These are phyloP conservation scores for Callosobruchus maculatus DNA, from an alignment of 2,888 invertebrate species.

Conservation along the genomic window DNA sequence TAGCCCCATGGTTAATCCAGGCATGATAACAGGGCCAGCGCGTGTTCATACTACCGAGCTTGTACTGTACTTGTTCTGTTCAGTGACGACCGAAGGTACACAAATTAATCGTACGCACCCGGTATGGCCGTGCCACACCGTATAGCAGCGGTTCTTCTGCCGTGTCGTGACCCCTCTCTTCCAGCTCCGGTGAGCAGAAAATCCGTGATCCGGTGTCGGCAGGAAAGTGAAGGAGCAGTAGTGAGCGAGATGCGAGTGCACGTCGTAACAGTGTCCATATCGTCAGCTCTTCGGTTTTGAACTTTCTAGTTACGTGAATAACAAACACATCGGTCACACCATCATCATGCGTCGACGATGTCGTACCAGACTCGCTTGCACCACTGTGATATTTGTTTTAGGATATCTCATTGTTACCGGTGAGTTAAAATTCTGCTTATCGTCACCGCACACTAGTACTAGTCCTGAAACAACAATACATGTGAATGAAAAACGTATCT, in stretches of 20 bases:
- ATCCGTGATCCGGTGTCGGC: not conserved
- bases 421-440: conserved; percentile 25
- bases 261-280: not conserved
- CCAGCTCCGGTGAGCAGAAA: conserved; percentile 4
- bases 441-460: too few species aligned
- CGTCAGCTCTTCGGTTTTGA: not conserved
- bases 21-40: too few species aligned
- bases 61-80: too few species aligned
- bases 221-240: conserved; percentile 7
- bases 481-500: too few species aligned
- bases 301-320: not conserved
- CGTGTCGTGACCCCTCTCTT: conserved; percentile 1
- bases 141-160: conserved; percentile 1
- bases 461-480: too few species aligned
- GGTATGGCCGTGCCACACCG: not conserved
- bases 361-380: not conserved
- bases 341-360: not conserved
- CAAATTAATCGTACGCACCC: not conserved
- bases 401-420: conserved; percentile 43
- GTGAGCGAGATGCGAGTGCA: conserved; percentile 16
- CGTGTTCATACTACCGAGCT: too few species aligned
- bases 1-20: too few species aligned
- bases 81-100: too few species aligned
- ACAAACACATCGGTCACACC: not conserved
- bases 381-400: conserved; percentile 41